Base-by-base conservation (phyloP, 92 coral and sea anemone species). In the Pocillopora grandis region DNA sequence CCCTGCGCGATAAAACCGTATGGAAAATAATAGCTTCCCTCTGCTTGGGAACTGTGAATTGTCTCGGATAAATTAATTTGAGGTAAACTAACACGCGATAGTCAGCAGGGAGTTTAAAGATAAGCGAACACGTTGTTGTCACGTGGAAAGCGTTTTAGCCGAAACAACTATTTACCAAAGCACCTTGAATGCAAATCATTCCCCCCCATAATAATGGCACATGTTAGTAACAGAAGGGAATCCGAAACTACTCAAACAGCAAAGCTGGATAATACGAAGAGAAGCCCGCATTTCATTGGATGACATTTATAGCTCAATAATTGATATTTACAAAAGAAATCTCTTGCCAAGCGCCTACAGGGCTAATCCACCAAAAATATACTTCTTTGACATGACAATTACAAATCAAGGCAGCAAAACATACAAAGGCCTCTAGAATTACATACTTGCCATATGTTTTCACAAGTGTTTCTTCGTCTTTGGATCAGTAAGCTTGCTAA, bases 281-380 rank as follows among this genome's bases (percentile, higher is more conserved):
- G 57, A 10, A 12, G 33, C 72, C 7, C 35, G 62, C 74, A 79
- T 81, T 71, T 56, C 85, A 81, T 59, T 66, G 64, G 58, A 64
- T 70, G 85, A 59, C 77, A 81, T 81, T 33, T 65, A 64, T 63
- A 81, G 76, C 48, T 81, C 84, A 69, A 69, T 68, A 80, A 56
- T 68, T 57, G 75, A 58, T 70, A 70, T 69, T 68, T 42, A 81
- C 77, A 71, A 81, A 70, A 71, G 84, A 60, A 81, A 81, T 71
- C 77, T 68, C 61, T 42, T 69, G 76, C 77, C 70, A 58, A 72
- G 70, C 85, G 85, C 77, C 76, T 81, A 57, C 62, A 23, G 76
- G 49, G 66, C 69, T 70, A 58, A 81, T 81, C 70, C 35, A 71
- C 70, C 61, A 58, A 71, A 81, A 81, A 70, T 81, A 59, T 37